Conservation (phyloP, 2,797 vertebrate genomes). For the Rhabdomys pumilio region DNA sequence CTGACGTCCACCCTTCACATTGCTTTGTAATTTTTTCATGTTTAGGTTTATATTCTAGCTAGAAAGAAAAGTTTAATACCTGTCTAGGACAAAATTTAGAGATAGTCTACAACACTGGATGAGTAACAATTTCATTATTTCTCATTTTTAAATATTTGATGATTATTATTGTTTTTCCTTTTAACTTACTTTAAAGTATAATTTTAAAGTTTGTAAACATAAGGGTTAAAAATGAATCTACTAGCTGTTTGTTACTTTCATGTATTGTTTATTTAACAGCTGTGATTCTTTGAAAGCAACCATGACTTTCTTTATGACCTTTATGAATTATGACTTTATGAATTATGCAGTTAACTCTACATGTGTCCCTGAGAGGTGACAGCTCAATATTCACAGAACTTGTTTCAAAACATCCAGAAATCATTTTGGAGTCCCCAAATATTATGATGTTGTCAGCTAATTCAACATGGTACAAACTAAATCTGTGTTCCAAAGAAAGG, state of each 20-base stretch:
- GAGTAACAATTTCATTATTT: constrained; percentile 2
- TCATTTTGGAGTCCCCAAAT: not conserved
- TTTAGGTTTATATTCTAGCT: not conserved
- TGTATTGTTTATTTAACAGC: not conserved
- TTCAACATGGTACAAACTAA: not conserved
- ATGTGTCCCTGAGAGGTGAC: not conserved
- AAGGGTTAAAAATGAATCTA: not conserved
- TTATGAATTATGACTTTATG: not conserved
- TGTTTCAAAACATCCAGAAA: constrained; percentile 7
- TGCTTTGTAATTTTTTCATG: constrained; percentile 14
- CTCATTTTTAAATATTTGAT: constrained; percentile 23
- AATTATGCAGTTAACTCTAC: not conserved
- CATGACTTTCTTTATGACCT: not conserved
- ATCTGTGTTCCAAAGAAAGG: constrained; percentile 22
- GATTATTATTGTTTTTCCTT: constrained; percentile 22
- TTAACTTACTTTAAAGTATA: constrained; percentile 16
- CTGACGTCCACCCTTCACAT: not conserved
- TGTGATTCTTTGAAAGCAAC: not conserved
- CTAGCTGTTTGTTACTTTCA: not conserved
- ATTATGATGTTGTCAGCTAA: constrained; percentile 41
- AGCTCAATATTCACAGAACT: not conserved
- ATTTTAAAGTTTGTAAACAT: constrained; percentile 29
- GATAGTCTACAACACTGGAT: not conserved
- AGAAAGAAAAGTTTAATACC: not conserved
- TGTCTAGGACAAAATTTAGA: not conserved